Conservation (phyloP, 2,888 invertebrate genomes). For the Chloromyia formosa region DNA sequence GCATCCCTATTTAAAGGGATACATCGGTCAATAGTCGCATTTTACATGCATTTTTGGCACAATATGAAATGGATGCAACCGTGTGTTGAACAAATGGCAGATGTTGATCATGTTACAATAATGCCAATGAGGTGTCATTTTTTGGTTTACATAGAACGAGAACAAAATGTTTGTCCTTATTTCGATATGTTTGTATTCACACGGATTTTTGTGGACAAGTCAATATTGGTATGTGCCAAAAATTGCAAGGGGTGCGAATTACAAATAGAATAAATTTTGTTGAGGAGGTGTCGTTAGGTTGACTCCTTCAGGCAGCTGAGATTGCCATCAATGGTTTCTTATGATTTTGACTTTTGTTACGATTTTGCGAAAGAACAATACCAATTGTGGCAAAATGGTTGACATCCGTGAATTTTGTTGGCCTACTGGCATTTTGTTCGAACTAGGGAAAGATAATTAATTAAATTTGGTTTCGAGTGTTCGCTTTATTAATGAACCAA, state of each 20-base stretch:
- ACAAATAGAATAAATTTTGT: too few species aligned
- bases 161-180: constrained; percentile 24
- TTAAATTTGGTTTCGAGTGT: too few species aligned
- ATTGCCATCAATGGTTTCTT: too few species aligned
- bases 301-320: too few species aligned
- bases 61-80: constrained; percentile 4
- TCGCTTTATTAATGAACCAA: too few species aligned
- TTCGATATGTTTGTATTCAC: constrained; percentile 39
- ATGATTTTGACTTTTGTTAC: too few species aligned
- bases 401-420: too few species aligned
- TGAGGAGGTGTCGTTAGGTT: too few species aligned
- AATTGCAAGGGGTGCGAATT: neutral
- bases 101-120: constrained; percentile 35
- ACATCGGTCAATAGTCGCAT: neutral
- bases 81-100: constrained; percentile 25
- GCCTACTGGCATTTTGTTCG: too few species aligned
- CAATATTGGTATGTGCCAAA: neutral
- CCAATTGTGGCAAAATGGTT: too few species aligned
- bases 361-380: too few species aligned
- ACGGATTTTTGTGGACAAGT: neutral
- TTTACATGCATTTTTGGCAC: constrained; percentile 8
- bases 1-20: neutral
- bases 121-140: constrained; percentile 35
- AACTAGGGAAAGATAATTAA: too few species aligned
- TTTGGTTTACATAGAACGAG: constrained; percentile 3